Evolutionary conservation across 1,140 invertebrate species (phyloP), one percentile per base, ranked within the genome.

Genomic region (Lysiphlebus fabarum): DNA sequence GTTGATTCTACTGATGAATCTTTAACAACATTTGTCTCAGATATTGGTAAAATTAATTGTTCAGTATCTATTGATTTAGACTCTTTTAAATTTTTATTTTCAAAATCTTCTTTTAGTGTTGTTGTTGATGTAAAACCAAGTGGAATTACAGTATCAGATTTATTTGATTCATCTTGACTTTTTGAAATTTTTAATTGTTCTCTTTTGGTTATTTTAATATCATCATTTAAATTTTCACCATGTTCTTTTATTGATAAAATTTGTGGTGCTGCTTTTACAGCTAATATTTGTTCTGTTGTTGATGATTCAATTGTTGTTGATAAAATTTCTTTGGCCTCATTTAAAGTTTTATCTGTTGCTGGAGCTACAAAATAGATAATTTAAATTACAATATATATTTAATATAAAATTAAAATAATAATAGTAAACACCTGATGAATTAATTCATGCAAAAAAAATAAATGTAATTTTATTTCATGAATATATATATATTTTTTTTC

Each of bases 51-150:
- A 33, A 77, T 63, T 8, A 61, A 65, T 64, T 76, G 68, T 66
- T 74, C 66, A 4, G 68, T 51, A 51, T 74, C 68, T 54, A 69
- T 70, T 1, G 65, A 68, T 12, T 72, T 58, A 6, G 73, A 74
- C 58, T 77, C 72, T 53, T 78, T 77, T 5, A 72, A 62, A 40
- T 76, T 73, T 6, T 72, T 41, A 45, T 78, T 73, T 6, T 78
- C 62, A 56, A 78, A 75, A 6, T 74, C 78, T 65, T 79, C 77
- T 4, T 74, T 76, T 4, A 44, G 47, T 34, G 43, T 17, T n/a
- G 37, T 41, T 47, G 54, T 17, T 34, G 47, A 34, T 42, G 49
- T 50, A 26, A 7, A 48, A 37, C 47, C 26, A 12, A 55, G 26
- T 10, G 53, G 53, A 33, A 44, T 55, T 10, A 44, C 53, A 36